Base-by-base conservation (phyloP, 1,140 invertebrate species). In the Scaptodrosophila lebanonensis region DNA sequence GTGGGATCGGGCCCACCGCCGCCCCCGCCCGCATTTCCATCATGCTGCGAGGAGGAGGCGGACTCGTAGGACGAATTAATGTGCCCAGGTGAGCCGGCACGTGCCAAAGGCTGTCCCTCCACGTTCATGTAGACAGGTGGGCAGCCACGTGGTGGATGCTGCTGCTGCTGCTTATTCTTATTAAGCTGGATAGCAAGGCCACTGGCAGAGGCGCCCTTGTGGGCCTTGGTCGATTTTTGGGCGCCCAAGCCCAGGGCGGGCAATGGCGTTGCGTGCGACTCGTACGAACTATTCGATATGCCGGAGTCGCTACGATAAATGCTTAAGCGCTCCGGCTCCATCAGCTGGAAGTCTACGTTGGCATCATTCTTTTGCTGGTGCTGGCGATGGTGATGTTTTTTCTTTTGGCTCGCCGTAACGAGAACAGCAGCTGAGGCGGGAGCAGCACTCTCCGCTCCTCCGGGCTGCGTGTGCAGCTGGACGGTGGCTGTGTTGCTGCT, bases 291-390 rank as follows among this genome's bases (percentile, higher is more conserved):
- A 38, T 87, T 87, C 3, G 85, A 87, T 25, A 87, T 87, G 20
- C 85, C 85, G n/a, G 85, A 87, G 58, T 87, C 85, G 47, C 85
- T 87, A 35, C 85, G 68, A 65, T 86, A 86, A 50, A 87, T 86
- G 44, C 77, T 86, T 0, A 85, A 38, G 5, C 83, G 68, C 53
- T 86, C 83, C 1, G 83, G 73, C 40, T 86, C 82, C 35, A 86
- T 71, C 8, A 84, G 47, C 42, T 84, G 67, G 12, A 83, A 64
- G 20, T 83, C 67, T 3, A 59, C 30, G 20, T 47, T 56, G 11
- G 20, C 45, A 72, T 86, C 73, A 61, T 68, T 66, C 68, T 69
- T 79, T 72, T 77, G 57, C 62, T 84, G 84, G 72, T 83, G 72
- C 66, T 72, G 66, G 44, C 72, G 71, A 64, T 84, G 84, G 49